These are phyloP conservation scores for Melanogrammus aeglefinus DNA, from an alignment of 2,797 vertebrate species.

Conservation along the genomic window DNA sequence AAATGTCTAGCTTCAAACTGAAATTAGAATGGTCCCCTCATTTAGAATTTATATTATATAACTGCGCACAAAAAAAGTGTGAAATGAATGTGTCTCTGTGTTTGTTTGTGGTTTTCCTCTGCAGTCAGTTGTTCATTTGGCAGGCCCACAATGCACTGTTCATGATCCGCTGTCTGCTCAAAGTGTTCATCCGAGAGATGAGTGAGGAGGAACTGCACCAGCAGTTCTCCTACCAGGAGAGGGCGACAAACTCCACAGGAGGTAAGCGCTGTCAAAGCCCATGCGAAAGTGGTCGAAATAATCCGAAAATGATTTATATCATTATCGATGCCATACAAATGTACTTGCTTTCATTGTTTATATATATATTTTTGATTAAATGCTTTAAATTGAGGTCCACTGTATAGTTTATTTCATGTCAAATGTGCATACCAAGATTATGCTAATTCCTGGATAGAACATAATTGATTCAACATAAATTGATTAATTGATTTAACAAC, in stretches of 20 bases:
- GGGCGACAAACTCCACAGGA: slow-evolving; percentile 79
- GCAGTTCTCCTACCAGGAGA: slow-evolving; percentile 90
- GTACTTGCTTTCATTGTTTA: neutral
- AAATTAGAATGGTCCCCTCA: neutral
- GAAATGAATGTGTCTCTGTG: neutral
- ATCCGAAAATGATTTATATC: neutral
- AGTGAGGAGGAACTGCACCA: slow-evolving; percentile 88
- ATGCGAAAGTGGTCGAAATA: neutral
- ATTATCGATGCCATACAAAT: neutral
- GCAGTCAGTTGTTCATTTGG: slow-evolving; percentile 97
- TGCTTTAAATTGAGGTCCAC: neutral
- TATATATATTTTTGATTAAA: neutral
- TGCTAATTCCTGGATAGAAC: neutral
- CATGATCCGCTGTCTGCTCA: slow-evolving; percentile 93
- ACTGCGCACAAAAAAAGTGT: neutral
- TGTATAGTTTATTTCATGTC: neutral
- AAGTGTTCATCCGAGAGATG: slow-evolving; percentile 91
- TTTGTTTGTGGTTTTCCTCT: slow-evolving; percentile 15
- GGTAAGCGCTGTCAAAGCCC: slow-evolving; percentile 59
- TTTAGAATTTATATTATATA: neutral
- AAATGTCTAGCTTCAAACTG: no score
- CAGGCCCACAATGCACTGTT: slow-evolving; percentile 97
- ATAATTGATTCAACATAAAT: neutral
- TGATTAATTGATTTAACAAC: neutral
- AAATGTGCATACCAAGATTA: neutral